phyloP scores from a whole-genome alignment of 1,140 invertebrate species.

The Sitodiplosis mosellana region DNA sequence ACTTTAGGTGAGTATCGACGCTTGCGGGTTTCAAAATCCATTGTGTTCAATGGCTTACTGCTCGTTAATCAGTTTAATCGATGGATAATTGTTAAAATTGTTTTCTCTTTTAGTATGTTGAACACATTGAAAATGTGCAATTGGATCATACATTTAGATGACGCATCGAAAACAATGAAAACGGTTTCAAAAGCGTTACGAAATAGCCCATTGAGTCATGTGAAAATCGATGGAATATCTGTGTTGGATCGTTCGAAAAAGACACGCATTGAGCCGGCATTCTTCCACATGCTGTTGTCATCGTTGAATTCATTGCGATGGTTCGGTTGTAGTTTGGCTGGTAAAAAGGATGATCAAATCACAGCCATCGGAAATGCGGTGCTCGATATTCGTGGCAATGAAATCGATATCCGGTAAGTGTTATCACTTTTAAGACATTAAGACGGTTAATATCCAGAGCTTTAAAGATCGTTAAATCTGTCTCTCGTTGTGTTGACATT shows the following conservation, averaged over 20 bases:
- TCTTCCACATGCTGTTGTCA: conserved; percentile 5
- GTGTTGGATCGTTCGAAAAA: conserved; percentile 8
- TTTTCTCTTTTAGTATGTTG: conserved; percentile 4
- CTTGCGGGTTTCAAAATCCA: not conserved
- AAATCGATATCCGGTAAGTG: conserved; percentile 9
- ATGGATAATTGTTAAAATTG: not conserved
- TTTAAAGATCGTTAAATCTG: too few species aligned
- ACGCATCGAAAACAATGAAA: conserved; percentile 7
- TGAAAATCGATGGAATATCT: conserved; percentile 8
- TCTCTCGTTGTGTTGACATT: not conserved
- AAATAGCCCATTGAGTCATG: conserved; percentile 6
- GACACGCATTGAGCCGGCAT: conserved; percentile 3
- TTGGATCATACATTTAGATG: conserved; percentile 9
- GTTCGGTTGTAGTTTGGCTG: conserved; percentile 7
- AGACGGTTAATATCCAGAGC: too few species aligned
- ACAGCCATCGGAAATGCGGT: conserved; percentile 7
- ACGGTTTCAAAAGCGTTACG: conserved; percentile 5
- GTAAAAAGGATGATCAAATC: conserved; percentile 8
- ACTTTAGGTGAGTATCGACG: conserved; percentile 6
- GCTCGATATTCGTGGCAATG: conserved; percentile 5
- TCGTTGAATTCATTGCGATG: conserved; percentile 6
- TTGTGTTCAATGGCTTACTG: too few species aligned
- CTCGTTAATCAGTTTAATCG: not conserved
- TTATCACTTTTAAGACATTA: too few species aligned
- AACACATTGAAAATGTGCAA: conserved; percentile 10